Evolutionary conservation across 2,797 vertebrate species (phyloP), one percentile per base, ranked within the genome.

Genomic region (Mormyrops attenuatus): DNA sequence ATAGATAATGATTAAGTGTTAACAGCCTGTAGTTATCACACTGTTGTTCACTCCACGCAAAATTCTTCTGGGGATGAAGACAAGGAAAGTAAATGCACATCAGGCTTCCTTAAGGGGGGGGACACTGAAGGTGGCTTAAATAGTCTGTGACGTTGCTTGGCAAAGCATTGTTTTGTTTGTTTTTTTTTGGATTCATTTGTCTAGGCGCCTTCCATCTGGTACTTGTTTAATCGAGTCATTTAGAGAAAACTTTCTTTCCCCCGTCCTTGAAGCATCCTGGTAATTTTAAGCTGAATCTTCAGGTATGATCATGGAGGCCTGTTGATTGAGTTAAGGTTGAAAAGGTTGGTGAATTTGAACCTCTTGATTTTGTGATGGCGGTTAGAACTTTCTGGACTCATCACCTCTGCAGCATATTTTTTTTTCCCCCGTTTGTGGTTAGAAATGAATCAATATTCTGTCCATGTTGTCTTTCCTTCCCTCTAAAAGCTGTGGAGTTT

Each of bases 1-100:
- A 92, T 47, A 93, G 93, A 94, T 94, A 92, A 93, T 92, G 91
- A 94, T 95, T 93, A 94, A 93, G 92, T 92, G 89, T 90, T 93
- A 92, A 92, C 91, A 93, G 89, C 90, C 44, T 52, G 94, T 93
- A 34, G 89, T 94, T 93, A 93, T 93, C 92, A 94, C 91, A 92
- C 92, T 89, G 90, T 94, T 88, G 89, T 94, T 94, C 89, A 87
- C 20, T 55, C 90, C 63, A 69, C 90, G 85, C 89, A 73, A 88
- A 90, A 87, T 87, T 91, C 93, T 82, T n/a, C 90, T 93, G 93
- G 82, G 85, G 77, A 90, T 38, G 26, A 60, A 88, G 89, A 88
- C 89, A 84, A 85, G 44, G 69, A 88, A 73, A 84, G 89, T 88
- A 82, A 88, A 80, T 63, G 87, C 41, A 52, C 53, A 84, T 84